These are phyloP conservation scores for Muntiacus reevesi DNA, from an alignment of 2,113 vertebrate species.

Conservation along the genomic window DNA sequence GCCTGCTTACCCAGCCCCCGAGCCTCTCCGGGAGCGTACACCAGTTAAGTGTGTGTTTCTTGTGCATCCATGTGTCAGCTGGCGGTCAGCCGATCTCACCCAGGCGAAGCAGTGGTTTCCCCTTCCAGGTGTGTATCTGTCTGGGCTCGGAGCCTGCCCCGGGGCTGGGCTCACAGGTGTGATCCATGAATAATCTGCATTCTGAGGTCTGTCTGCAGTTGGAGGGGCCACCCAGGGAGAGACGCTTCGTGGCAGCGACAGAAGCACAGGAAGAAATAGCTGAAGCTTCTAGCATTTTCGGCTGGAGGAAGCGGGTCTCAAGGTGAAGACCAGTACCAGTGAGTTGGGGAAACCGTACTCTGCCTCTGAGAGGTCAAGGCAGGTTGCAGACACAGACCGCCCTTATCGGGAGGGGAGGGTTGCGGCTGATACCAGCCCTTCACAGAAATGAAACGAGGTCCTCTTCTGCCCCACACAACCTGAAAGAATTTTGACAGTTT, in stretches of 20 bases:
- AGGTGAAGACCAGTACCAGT: not conserved
- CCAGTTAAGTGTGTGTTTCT: not conserved
- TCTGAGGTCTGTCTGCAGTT: not conserved
- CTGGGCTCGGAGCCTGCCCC: too few relatives aligned
- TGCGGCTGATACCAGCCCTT: not conserved
- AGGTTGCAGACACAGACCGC: rapidly evolving
- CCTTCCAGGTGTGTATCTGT: not conserved
- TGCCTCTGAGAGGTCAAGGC: not conserved
- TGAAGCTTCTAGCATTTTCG: not conserved
- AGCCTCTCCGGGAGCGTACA: not conserved
- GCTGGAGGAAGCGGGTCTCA: not conserved
- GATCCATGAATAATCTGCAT: not conserved
- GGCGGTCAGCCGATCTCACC: rapidly evolving
- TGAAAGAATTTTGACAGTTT: not conserved
- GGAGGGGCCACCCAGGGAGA: not conserved
- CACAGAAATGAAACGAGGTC: not conserved
- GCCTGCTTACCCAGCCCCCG: not conserved
- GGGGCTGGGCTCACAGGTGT: not conserved
- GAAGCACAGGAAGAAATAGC: not conserved
- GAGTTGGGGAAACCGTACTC: not conserved
- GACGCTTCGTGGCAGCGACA: not conserved
- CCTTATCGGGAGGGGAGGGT: not conserved
- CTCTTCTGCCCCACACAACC: not conserved
- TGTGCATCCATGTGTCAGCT: not conserved
- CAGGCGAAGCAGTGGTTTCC: not conserved